Conservation (phyloP, 2,888 invertebrate genomes). For the Vandiemenella viatica region DNA sequence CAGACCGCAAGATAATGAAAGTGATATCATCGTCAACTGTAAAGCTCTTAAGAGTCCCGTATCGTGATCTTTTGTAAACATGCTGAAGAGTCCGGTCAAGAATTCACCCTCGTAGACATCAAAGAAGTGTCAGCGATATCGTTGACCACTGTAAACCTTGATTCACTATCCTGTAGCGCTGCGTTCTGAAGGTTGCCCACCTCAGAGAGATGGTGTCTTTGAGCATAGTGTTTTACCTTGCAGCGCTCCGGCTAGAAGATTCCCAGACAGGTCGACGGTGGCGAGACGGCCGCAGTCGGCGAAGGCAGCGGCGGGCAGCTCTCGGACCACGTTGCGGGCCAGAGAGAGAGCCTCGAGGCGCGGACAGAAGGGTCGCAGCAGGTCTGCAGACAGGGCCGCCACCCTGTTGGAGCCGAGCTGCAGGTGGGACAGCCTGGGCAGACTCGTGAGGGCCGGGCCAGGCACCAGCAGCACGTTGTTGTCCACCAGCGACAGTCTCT, state of each 20-base stretch:
- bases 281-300: slow-evolving; percentile 55
- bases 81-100: too few species aligned
- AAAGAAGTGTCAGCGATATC: too few species aligned
- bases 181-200: too few species aligned
- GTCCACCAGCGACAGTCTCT: slow-evolving; percentile 64
- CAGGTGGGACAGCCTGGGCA: slow-evolving; percentile 55
- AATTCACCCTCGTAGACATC: too few species aligned
- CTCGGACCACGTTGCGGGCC: slow-evolving; percentile 71
- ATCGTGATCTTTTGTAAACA: too few species aligned
- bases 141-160: too few species aligned
- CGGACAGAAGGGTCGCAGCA: slow-evolving; percentile 49
- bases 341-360: slow-evolving; percentile 53
- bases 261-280: slow-evolving; percentile 63
- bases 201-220: too few species aligned
- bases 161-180: too few species aligned
- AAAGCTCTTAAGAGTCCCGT: too few species aligned
- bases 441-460: slow-evolving; percentile 62
- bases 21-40: too few species aligned
- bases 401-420: slow-evolving; percentile 76
- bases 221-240: too few species aligned
- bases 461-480: slow-evolving; percentile 79
- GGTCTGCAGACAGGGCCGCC: slow-evolving; percentile 66
- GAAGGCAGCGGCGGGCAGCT: slow-evolving; percentile 67
- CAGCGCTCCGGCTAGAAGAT: slow-evolving; percentile 45
- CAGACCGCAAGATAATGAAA: too few species aligned